Evolutionary conservation across 2,113 vertebrate species (phyloP).

Genomic region (Hyla sarda): DNA sequence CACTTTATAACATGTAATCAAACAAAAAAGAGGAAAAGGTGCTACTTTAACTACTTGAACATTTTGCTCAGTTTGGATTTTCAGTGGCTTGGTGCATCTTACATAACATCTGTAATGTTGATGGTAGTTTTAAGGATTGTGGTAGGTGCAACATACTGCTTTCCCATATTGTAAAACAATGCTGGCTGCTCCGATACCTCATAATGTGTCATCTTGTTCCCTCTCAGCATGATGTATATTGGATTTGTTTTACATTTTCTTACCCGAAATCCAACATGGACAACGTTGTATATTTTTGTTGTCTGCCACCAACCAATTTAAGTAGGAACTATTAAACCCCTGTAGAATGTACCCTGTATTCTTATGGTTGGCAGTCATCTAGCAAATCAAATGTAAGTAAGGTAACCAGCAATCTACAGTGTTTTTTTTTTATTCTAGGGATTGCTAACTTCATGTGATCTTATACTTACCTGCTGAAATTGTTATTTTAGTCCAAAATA

Average conservation of each 20-base stretch:
- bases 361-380: background rate
- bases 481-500: background rate
- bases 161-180: background rate
- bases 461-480: background rate
- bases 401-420: background rate
- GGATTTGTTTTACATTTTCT: background rate
- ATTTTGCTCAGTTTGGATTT: slow-evolving; percentile 12
- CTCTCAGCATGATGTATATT: background rate
- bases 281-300: background rate
- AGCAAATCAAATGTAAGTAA: background rate
- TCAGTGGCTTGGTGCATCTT: background rate
- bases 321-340: background rate
- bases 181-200: slow-evolving; percentile 25
- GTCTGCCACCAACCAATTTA: background rate
- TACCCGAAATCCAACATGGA: background rate
- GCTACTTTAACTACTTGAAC: slow-evolving; percentile 52
- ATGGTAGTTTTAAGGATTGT: background rate
- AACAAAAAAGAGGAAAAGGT: slow-evolving; percentile 20
- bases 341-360: background rate
- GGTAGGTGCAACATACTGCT: background rate
- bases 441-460: background rate
- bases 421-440: too few relatives aligned
- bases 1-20: slow-evolving; percentile 37
- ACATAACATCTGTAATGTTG: background rate
- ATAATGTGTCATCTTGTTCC: background rate